Conservation (phyloP, 2,797 vertebrate species). For the Discoglossus pictus region DNA sequence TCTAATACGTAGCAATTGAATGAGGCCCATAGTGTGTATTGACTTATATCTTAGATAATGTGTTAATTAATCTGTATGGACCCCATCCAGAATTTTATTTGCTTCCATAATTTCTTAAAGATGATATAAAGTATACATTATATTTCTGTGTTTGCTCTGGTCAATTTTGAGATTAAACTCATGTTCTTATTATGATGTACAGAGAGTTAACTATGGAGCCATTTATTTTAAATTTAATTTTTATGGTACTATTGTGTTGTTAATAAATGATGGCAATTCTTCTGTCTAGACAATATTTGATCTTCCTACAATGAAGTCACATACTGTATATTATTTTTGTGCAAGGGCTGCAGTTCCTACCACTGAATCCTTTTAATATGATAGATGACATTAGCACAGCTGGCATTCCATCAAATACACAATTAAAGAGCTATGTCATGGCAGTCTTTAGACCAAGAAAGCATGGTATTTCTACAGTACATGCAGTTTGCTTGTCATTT, state of each 20-base stretch:
- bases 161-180: neutral
- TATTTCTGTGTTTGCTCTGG: too few relatives aligned
- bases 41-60: too few relatives aligned
- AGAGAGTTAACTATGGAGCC: neutral
- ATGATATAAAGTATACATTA: neutral
- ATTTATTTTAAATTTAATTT: conserved; percentile 58
- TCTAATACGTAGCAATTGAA: too few relatives aligned
- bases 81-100: neutral
- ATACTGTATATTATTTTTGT: conserved; percentile 25
- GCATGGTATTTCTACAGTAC: conserved; percentile 4
- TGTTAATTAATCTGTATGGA: too few relatives aligned
- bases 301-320: conserved; percentile 23
- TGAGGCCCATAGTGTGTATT: too few relatives aligned
- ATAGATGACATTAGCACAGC: conserved; percentile 39
- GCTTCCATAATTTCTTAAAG: neutral
- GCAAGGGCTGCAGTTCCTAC: conserved; percentile 24
- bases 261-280: conserved; percentile 27
- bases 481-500: conserved; percentile 5
- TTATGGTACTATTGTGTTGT: neutral
- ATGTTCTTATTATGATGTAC: neutral
- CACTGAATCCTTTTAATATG: conserved; percentile 37
- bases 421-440: conserved; percentile 38
- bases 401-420: conserved; percentile 31
- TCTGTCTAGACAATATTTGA: conserved; percentile 28
- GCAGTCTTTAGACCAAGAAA: conserved; percentile 23